A percentile compares a stretch with the other conserved stretches of the same genome.
These are phyloP conservation scores for Paedocypris sp. DNA, from an alignment of 2,113 vertebrate species.

Conservation along the genomic window DNA sequence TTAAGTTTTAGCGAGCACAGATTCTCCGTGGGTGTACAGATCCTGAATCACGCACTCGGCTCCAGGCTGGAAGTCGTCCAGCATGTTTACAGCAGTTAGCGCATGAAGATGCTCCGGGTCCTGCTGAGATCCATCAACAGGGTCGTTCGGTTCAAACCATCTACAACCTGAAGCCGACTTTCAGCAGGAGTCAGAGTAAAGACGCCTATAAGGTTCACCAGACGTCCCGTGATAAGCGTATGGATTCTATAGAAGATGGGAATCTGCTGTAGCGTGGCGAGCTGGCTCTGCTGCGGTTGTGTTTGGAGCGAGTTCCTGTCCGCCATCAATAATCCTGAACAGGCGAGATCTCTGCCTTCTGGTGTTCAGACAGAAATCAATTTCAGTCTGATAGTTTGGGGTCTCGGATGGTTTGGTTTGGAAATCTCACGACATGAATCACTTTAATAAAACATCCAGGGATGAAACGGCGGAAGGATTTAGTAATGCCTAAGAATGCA, in stretches of 20 bases:
- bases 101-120: background rate
- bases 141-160: background rate
- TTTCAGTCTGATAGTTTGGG: background rate
- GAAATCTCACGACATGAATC: no score
- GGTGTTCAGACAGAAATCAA: background rate
- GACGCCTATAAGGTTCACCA: background rate
- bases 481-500: no score
- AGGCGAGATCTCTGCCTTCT: constrained; percentile 18
- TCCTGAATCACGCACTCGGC: background rate
- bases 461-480: no score
- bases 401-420: constrained; percentile 26
- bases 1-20: background rate
- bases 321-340: constrained; percentile 26
- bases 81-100: background rate
- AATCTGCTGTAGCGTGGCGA: constrained; percentile 31
- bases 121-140: background rate
- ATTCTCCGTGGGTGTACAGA: background rate
- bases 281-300: constrained; percentile 41
- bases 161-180: background rate
- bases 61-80: background rate
- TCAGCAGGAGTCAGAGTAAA: background rate
- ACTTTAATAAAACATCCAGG: no score
- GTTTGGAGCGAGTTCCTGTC: constrained; percentile 33
- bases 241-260: constrained; percentile 32
- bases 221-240: background rate